A percentile compares a stretch with the other conserved stretches of the same genome.
These are phyloP conservation scores for Seira sanloemensis DNA, from an alignment of 2,888 invertebrate species.

Conservation along the genomic window DNA sequence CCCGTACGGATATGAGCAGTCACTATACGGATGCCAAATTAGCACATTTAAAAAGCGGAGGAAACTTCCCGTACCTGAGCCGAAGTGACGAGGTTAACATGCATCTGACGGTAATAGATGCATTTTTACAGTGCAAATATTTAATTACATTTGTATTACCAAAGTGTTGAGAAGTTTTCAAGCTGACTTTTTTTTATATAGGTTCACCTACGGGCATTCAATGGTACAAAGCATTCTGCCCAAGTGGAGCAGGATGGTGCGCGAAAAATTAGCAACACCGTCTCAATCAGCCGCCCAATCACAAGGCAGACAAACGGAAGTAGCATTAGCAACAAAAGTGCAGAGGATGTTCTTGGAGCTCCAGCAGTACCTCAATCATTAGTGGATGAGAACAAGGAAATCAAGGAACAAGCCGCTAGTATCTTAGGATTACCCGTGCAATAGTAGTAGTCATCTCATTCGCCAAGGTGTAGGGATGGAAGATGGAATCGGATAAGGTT, in stretches of 20 bases:
- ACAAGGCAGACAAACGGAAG: neutral
- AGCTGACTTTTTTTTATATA: conserved; percentile 16
- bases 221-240: conserved; percentile 65
- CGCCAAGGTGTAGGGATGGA: too few species aligned
- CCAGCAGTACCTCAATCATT: conserved; percentile 21
- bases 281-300: neutral
- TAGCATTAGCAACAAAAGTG: neutral
- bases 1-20: conserved; percentile 88
- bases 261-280: neutral
- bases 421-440: conserved; percentile 34
- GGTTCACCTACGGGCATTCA: conserved; percentile 70
- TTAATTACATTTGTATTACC: neutral
- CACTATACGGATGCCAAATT: conserved; percentile 90
- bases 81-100: conserved; percentile 92
- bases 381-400: conserved; percentile 36
- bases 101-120: conserved; percentile 84
- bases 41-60: conserved; percentile 91
- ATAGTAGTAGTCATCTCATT: too few species aligned
- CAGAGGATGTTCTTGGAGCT: conserved; percentile 27
- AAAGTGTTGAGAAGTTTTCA: too few species aligned
- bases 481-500: too few species aligned
- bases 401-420: conserved; percentile 51
- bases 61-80: conserved; percentile 93
- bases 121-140: neutral
- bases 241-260: conserved; percentile 28